Conservation (phyloP, 2,113 vertebrate species). For the Mastomys coucha region DNA sequence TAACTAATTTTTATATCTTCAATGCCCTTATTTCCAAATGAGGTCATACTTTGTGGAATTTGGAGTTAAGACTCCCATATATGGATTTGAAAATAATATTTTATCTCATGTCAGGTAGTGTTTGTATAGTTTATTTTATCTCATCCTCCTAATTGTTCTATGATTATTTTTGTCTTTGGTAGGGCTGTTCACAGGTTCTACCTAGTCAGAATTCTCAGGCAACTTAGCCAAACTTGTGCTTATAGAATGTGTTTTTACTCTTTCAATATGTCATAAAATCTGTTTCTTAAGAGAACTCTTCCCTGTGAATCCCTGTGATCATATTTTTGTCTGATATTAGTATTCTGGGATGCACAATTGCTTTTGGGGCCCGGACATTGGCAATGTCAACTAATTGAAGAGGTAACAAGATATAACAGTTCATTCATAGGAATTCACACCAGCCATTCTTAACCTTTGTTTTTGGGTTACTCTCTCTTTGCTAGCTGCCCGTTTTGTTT, state of each 20-base stretch:
- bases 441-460: background rate
- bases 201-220: background rate
- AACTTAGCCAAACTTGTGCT: background rate
- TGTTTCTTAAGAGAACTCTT: background rate
- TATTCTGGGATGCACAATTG: conserved; percentile 27
- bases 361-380: conserved; percentile 14
- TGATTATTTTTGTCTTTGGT: background rate
- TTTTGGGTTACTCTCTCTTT: background rate
- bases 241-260: conserved; percentile 8
- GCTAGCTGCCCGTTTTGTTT: background rate
- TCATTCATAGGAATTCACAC: background rate
- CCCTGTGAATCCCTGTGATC: background rate
- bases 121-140: background rate
- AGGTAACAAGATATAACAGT: conserved; percentile 7
- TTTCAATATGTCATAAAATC: background rate
- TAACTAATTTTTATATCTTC: background rate
- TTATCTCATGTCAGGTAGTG: background rate
- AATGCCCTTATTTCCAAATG: background rate
- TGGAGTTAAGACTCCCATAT: background rate
- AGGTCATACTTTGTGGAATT: background rate
- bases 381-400: background rate
- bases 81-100: background rate
- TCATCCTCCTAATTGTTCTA: background rate
- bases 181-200: background rate
- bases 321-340: conserved; percentile 31